phyloP scores from a whole-genome alignment of 1,140 invertebrate genomes.

The Drosophila albomicans region DNA sequence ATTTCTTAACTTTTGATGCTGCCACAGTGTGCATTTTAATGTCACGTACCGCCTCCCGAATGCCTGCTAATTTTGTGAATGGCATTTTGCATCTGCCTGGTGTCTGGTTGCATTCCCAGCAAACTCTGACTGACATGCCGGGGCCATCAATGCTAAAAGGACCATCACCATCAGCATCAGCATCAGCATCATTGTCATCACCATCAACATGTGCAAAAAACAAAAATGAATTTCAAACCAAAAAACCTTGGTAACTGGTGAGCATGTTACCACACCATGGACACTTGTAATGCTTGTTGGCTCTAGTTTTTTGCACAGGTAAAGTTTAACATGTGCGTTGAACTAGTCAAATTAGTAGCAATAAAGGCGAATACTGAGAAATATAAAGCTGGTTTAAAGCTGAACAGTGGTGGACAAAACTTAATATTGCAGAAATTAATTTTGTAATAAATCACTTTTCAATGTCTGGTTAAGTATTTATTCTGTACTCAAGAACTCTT shows the following conservation, averaged over 20 bases:
- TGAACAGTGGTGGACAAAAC: too few relatives aligned
- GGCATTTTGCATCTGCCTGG: conserved; percentile 54
- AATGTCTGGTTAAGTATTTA: too few relatives aligned
- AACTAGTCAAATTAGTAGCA: too few relatives aligned
- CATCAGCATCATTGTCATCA: conserved; percentile 42
- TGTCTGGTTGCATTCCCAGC: conserved; percentile 47
- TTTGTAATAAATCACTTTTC: too few relatives aligned
- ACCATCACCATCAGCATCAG: conserved; percentile 49
- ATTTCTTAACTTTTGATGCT: conserved; percentile 72
- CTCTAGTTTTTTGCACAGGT: background rate
- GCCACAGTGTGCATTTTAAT: conserved; percentile 79
- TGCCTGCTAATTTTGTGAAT: conserved; percentile 52
- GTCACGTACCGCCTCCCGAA: conserved; percentile 46
- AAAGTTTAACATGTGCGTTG: background rate
- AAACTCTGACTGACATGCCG: conserved; percentile 41
- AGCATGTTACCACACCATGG: conserved; percentile 28
- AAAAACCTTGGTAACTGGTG: background rate
- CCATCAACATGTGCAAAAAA: conserved; percentile 34
- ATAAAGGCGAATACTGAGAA: too few relatives aligned
- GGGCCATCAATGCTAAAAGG: conserved; percentile 52
- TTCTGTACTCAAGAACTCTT: too few relatives aligned
- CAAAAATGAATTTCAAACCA: conserved; percentile 8
- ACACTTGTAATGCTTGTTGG: conserved; percentile 34
- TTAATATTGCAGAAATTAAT: too few relatives aligned
- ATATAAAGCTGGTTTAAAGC: too few relatives aligned